Evolutionary conservation across 2,888 invertebrate species (phyloP), one percentile per base, ranked within the genome.

Genomic region (Drosophila hawaiiensis): DNA sequence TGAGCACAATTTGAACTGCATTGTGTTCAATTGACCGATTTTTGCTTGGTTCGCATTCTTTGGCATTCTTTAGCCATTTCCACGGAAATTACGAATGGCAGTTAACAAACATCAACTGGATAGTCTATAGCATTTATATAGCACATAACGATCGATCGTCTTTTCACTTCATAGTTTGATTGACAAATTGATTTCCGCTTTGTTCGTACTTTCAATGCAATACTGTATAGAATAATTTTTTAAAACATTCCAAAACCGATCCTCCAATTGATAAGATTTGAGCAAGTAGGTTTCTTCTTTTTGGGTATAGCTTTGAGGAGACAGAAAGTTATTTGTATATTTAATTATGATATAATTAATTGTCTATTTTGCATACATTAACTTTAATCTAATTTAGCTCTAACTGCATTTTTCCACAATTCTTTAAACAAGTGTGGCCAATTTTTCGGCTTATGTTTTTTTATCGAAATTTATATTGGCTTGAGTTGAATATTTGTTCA

Each of bases 1-100:
- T 69, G 52, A 62, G 70, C 73, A 83, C 78, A 81, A 89, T 71
- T 73, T 59, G 35, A 56, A 52, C 59, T 72, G 59, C 69, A 71
- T 83, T 47, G 47, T 88, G 81, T 77, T 72, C 78, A 68, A 71
- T 50, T 63, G 71, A 80, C 59, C 63, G 63, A 64, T 78, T 63
- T 68, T 37, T 35, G 64, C 56, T 77, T 67, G 69, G 83, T 49
- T 73, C 39, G 29, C 76, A 84, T 87, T 82, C 68, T 62, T 69
- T 53, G 14, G 50, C 50, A 52, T 65, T 67, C 70, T 82, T 77
- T 66, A 68, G 77, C 65, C 62, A 82, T 74, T 82, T 85, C 78
- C 86, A 88, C 78, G 83, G 86, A 85, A 90, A 83, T 83, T 88
- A 74, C 81, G 59, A 59, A 71, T 60, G 66, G 67, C 47, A 71